Conservation (phyloP, 1,140 invertebrate genomes). For the Aphelenchoides fujianensis region DNA sequence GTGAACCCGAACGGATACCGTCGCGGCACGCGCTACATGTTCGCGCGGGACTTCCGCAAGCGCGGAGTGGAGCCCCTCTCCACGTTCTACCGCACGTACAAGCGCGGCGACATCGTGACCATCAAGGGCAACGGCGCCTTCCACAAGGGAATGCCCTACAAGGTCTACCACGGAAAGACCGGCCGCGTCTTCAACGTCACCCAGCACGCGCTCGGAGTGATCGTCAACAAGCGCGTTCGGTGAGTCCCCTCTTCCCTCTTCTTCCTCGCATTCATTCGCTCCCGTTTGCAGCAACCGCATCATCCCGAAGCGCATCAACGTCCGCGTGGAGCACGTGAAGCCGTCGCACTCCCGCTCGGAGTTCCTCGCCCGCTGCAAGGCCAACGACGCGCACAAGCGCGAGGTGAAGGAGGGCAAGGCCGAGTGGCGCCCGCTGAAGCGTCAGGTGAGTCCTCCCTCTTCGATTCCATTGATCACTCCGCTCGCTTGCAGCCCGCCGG, state of each 20-base stretch:
- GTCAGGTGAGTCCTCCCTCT: constrained; percentile 34
- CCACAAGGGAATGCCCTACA: constrained; percentile 99
- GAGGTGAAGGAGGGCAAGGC: constrained; percentile 48
- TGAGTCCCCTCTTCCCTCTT: constrained; percentile 50
- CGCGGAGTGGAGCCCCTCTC: constrained; percentile 89
- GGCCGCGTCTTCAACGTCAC: constrained; percentile 93
- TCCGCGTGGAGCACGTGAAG: constrained; percentile 92
- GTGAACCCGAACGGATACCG: constrained; percentile 97
- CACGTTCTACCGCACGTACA: constrained; percentile 89
- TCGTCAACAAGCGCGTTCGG: constrained; percentile 97
- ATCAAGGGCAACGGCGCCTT: constrained; percentile 98
- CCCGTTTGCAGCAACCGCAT: constrained; percentile 70
- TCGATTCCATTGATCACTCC: constrained; percentile 1
- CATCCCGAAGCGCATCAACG: constrained; percentile 90
- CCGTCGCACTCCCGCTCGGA: constrained; percentile 95
- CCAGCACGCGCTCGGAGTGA: constrained; percentile 89
- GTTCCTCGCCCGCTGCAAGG: constrained; percentile 75
- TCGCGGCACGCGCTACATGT: constrained; percentile 93
- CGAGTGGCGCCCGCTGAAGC: constrained; percentile 41
- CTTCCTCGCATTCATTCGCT: not conserved
- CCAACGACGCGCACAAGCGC: constrained; percentile 56
- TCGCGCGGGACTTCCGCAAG: constrained; percentile 86
- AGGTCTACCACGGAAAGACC: constrained; percentile 96
- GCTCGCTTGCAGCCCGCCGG: constrained; percentile 46
- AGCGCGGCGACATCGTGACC: constrained; percentile 95